These are phyloP conservation scores for Anagrus nilaparvatae DNA, from an alignment of 1,140 invertebrate species.

Conservation along the genomic window DNA sequence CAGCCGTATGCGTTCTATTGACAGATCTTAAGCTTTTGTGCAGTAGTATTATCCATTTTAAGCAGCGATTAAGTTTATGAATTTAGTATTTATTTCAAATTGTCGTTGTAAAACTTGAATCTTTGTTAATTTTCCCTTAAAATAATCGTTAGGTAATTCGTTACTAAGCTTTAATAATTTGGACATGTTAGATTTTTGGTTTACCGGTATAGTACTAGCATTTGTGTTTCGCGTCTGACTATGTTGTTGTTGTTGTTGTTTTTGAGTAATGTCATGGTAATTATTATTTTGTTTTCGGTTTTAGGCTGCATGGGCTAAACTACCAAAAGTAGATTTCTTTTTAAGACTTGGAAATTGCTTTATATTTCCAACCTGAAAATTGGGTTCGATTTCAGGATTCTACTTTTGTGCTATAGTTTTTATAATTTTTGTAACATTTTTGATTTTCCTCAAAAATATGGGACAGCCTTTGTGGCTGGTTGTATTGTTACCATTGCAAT, in stretches of 20 bases:
- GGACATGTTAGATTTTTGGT: too few species aligned
- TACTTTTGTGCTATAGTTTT: background rate
- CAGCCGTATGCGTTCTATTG: background rate
- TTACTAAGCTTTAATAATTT: too few species aligned
- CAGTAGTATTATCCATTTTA: background rate
- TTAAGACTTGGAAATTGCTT: background rate
- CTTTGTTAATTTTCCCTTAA: background rate
- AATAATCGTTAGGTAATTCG: background rate
- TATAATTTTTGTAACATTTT: too few species aligned
- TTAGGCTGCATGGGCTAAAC: too few species aligned
- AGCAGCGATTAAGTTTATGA: background rate
- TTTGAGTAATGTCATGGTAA: too few species aligned
- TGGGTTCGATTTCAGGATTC: background rate
- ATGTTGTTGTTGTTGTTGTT: background rate
- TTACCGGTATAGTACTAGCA: too few species aligned
- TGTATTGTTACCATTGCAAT: background rate
- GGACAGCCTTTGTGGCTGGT: background rate
- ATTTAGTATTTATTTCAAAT: background rate
- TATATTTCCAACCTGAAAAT: background rate
- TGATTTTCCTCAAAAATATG: too few species aligned
- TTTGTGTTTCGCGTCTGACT: too few species aligned
- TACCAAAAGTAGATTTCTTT: background rate
- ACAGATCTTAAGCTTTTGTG: background rate
- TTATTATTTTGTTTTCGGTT: too few species aligned
- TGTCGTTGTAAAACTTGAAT: background rate